These are phyloP conservation scores for Colletes latitarsis DNA, from an alignment of 1,140 invertebrate species.

Conservation along the genomic window DNA sequence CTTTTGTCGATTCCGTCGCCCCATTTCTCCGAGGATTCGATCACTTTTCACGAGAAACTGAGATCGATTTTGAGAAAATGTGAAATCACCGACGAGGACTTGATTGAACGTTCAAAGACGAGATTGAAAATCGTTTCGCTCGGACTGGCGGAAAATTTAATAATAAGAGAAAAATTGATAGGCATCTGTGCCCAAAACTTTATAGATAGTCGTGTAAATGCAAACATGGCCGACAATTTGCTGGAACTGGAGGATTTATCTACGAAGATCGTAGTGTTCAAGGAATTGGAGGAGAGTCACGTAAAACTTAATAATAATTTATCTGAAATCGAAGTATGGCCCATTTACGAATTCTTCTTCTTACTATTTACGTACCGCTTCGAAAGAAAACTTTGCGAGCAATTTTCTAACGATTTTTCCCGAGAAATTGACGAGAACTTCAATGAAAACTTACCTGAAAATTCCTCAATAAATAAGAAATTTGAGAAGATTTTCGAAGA, in stretches of 20 bases:
- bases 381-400: conserved; percentile 61
- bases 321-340: conserved; percentile 72
- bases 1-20: conserved; percentile 65
- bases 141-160: conserved; percentile 39
- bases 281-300: background rate
- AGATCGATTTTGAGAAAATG: conserved; percentile 51
- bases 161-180: conserved; percentile 52
- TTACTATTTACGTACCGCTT: conserved; percentile 60
- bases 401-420: background rate
- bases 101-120: conserved; percentile 12
- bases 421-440: background rate
- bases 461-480: background rate
- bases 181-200: background rate
- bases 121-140: conserved; percentile 62
- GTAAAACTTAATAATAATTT: conserved; percentile 16
- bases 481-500: background rate
- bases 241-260: conserved; percentile 48
- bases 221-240: background rate
- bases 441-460: background rate
- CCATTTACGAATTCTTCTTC: conserved; percentile 78
- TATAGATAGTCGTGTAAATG: conserved; percentile 56
- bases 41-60: conserved; percentile 51
- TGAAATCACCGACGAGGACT: conserved; percentile 40
- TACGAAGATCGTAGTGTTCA: background rate
- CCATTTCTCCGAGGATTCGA: conserved; percentile 64